A percentile compares a stretch with the other conserved stretches of the same genome.
phyloP scores from a whole-genome alignment of 2,888 invertebrate species.

The Lacanobia wlatinum region DNA sequence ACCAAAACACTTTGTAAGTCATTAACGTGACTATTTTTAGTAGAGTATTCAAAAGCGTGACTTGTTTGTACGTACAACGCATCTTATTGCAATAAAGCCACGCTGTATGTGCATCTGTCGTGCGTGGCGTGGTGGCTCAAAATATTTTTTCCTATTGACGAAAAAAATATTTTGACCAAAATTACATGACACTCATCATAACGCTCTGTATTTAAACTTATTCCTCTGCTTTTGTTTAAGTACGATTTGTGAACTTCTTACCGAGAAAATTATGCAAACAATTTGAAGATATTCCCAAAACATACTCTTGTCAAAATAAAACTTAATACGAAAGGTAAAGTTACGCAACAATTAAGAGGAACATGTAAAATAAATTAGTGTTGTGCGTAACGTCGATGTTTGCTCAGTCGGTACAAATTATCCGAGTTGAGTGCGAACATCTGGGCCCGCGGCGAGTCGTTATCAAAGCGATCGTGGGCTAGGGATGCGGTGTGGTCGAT shows the following conservation, averaged over 20 bases:
- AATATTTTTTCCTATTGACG: too few relatives aligned
- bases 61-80: too few relatives aligned
- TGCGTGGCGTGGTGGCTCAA: too few relatives aligned
- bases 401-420: conserved; percentile 68
- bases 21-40: too few relatives aligned
- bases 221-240: neutral
- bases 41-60: too few relatives aligned
- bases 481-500: conserved; percentile 56
- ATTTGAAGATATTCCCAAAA: conserved; percentile 9
- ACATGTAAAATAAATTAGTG: conserved; percentile 48
- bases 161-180: too few relatives aligned
- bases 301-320: conserved; percentile 37
- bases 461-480: conserved; percentile 61
- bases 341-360: conserved; percentile 33
- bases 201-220: neutral
- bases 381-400: conserved; percentile 52
- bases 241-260: neutral
- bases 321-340: conserved; percentile 24
- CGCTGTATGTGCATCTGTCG: too few relatives aligned
- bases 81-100: too few relatives aligned
- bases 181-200: too few relatives aligned
- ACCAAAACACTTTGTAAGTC: too few relatives aligned
- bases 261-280: conserved; percentile 17
- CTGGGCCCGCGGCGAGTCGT: conserved; percentile 67
- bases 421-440: conserved; percentile 71